phyloP scores from a whole-genome alignment of 2,113 vertebrate genomes.

The Petaurus breviceps region DNA sequence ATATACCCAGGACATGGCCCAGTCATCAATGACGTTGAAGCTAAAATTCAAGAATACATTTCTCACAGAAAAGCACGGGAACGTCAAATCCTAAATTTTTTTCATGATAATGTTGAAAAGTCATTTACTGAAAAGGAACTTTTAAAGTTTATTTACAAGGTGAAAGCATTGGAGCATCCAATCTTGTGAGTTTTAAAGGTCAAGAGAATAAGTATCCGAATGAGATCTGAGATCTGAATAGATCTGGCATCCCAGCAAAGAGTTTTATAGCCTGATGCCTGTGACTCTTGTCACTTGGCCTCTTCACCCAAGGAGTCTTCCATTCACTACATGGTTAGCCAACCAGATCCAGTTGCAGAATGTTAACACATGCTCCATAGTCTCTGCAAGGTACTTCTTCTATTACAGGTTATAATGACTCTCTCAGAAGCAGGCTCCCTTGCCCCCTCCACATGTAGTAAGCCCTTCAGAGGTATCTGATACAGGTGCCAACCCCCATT shows the following conservation, averaged over 20 bases:
- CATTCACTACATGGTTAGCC: not conserved
- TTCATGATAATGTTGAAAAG: slow-evolving; percentile 84
- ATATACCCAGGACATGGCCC: slow-evolving; percentile 96
- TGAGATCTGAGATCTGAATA: too few relatives aligned
- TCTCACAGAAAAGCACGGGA: slow-evolving; percentile 91
- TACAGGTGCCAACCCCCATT: not conserved
- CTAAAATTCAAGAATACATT: slow-evolving; percentile 93
- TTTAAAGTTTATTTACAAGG: slow-evolving; percentile 89
- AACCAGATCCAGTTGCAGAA: not conserved
- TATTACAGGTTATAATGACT: not conserved
- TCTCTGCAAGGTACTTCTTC: not conserved
- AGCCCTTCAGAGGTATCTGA: not conserved
- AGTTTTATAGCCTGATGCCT: not conserved
- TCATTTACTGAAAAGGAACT: slow-evolving; percentile 87
- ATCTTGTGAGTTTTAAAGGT: not conserved
- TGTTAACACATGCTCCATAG: not conserved
- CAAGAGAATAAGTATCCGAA: not conserved
- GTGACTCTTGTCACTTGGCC: not conserved
- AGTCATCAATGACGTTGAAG: slow-evolving; percentile 88
- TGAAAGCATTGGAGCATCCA: not conserved
- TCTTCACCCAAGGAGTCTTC: not conserved
- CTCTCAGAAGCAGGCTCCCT: not conserved
- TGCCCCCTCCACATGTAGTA: not conserved
- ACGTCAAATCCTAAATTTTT: slow-evolving; percentile 88
- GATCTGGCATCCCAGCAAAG: too few relatives aligned